Evolutionary conservation across 2,113 vertebrate species (phyloP).

Genomic region (Sarotherodon lohbergeri): DNA sequence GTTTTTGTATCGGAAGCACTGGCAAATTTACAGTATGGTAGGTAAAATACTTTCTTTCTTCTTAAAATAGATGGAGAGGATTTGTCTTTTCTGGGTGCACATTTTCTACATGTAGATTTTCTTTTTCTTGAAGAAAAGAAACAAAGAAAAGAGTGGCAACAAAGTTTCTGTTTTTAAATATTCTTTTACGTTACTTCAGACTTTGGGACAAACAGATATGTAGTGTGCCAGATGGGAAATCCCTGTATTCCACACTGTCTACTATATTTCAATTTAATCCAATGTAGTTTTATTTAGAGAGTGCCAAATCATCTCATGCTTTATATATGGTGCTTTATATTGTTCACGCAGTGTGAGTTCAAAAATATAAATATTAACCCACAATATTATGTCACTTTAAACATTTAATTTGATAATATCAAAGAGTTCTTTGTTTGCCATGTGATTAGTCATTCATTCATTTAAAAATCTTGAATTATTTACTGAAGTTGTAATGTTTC

Average conservation of each 20-base stretch:
- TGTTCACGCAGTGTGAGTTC: background rate
- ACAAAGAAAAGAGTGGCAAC: background rate
- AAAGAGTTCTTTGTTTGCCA: background rate
- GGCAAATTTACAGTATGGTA: background rate
- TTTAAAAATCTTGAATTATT: background rate
- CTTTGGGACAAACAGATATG: background rate
- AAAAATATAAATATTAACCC: accelerated
- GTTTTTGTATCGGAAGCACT: constrained; percentile 31
- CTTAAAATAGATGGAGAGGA: background rate
- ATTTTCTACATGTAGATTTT: background rate
- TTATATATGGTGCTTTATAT: background rate
- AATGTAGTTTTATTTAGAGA: background rate
- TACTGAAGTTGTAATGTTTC: background rate
- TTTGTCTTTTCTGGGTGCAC: background rate
- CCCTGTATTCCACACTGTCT: background rate
- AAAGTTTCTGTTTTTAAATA: background rate
- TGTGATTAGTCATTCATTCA: accelerated
- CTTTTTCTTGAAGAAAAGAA: background rate
- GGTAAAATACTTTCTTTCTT: background rate
- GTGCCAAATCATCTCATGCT: background rate
- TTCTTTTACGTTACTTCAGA: background rate
- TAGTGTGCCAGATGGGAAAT: background rate
- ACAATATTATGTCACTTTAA: background rate
- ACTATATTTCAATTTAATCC: accelerated
- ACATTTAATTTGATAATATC: background rate